phyloP scores from a whole-genome alignment of 2,888 invertebrate species.

The Drosophila helvetica region DNA sequence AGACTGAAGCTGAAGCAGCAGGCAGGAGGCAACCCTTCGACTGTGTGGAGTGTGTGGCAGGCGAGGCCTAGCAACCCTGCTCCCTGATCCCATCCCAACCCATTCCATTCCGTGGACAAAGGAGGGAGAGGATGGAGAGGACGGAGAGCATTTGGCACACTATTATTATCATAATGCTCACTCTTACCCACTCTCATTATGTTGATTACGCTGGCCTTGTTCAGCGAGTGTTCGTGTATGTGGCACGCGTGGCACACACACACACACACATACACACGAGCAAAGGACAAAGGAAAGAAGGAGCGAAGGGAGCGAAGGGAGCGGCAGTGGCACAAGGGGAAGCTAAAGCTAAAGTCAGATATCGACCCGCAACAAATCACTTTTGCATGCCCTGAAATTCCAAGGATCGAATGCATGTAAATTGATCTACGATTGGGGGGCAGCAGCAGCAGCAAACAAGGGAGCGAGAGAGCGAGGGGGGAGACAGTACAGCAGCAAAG shows the following conservation, averaged over 20 bases:
- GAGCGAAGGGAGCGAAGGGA: constrained; percentile 1
- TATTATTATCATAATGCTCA: constrained; percentile 69
- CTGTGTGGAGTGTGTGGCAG: too few relatives aligned
- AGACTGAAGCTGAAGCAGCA: constrained; percentile 1
- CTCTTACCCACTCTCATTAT: constrained; percentile 48
- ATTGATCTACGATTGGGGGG: constrained; percentile 11
- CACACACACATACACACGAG: not conserved
- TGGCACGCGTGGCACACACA: constrained; percentile 54
- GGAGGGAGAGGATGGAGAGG: not conserved
- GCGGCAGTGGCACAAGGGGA: not conserved
- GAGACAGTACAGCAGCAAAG: too few relatives aligned
- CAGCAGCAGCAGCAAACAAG: not conserved
- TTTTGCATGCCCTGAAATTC: not conserved
- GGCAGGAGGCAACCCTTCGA: constrained; percentile 7
- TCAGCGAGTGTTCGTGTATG: constrained; percentile 17
- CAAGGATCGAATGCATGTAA: constrained; percentile 2
- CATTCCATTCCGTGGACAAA: constrained; percentile 30
- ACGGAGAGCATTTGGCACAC: constrained; percentile 60
- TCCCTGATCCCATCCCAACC: constrained; percentile 7
- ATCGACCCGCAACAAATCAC: constrained; percentile 3
- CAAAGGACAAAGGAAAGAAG: not conserved
- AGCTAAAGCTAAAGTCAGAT: constrained; percentile 11
- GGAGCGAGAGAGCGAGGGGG: not conserved
- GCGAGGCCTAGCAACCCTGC: constrained; percentile 13
- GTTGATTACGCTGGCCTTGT: constrained; percentile 47